These are phyloP conservation scores for Noctua janthina DNA, from an alignment of 2,888 invertebrate species.

Conservation along the genomic window DNA sequence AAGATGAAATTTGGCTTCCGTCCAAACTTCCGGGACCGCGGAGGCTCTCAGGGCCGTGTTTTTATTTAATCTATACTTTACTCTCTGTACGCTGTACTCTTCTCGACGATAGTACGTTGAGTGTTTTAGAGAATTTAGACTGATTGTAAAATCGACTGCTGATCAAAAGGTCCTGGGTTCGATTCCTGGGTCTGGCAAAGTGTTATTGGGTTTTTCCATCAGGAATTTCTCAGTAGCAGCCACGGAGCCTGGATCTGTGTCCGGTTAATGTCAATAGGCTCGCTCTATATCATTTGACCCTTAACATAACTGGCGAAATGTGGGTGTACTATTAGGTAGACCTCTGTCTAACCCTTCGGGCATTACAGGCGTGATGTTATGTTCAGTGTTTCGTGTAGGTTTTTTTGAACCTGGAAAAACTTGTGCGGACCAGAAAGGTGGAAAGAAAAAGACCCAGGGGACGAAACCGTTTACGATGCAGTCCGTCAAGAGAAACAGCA, in stretches of 20 bases:
- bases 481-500: background rate
- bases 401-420: background rate
- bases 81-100: background rate
- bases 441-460: background rate
- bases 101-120: slow-evolving; percentile 36
- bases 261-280: no score
- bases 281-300: no score
- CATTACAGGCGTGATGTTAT: no score
- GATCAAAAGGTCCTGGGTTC: no score
- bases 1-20: slow-evolving; percentile 73
- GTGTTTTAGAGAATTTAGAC: slow-evolving; percentile 60
- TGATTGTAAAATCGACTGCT: slow-evolving; percentile 42
- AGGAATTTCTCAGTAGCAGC: no score
- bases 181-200: no score
- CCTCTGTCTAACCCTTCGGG: no score
- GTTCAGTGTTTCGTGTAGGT: background rate
- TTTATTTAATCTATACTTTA: slow-evolving; percentile 65
- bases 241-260: no score
- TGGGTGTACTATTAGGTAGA: no score
- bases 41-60: slow-evolving; percentile 59
- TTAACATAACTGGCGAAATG: no score
- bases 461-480: background rate
- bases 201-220: no score
- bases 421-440: background rate
- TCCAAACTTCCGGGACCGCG: slow-evolving; percentile 70